These are phyloP conservation scores for Tiliqua scincoides DNA, from an alignment of 2,113 vertebrate genomes.

Conservation along the genomic window DNA sequence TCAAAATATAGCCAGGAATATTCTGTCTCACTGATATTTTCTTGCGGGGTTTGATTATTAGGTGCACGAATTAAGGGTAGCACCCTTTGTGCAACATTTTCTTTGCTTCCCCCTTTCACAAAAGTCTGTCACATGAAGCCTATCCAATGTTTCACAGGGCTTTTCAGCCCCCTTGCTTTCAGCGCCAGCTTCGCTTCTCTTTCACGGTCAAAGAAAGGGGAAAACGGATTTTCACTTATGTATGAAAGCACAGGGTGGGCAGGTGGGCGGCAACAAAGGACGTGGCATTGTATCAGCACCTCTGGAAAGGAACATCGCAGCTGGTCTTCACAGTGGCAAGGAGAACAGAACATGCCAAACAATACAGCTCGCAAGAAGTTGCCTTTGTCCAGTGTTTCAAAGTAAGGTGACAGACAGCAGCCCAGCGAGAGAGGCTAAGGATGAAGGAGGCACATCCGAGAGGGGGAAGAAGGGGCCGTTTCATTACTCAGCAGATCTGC, in stretches of 20 bases:
- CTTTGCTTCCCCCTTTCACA: not conserved
- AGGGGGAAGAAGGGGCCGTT: not conserved
- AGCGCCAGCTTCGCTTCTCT: not conserved
- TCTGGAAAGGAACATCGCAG: slow-evolving; percentile 8
- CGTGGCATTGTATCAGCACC: not conserved
- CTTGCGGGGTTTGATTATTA: not conserved
- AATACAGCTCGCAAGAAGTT: not conserved
- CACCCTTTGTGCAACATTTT: too few relatives aligned
- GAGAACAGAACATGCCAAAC: not conserved
- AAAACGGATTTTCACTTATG: not conserved
- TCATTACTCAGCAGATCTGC: not conserved
- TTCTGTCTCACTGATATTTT: too few relatives aligned
- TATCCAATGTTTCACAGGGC: not conserved
- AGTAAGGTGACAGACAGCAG: not conserved
- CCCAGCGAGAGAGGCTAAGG: not conserved
- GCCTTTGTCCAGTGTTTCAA: not conserved
- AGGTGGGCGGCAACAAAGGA: not conserved
- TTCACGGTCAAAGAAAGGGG: not conserved
- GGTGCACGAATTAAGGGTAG: not conserved
- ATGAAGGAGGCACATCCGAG: not conserved
- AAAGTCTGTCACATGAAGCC: not conserved
- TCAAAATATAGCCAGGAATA: too few relatives aligned
- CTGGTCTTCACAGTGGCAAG: not conserved
- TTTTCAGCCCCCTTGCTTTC: not conserved
- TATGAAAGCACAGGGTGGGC: not conserved